A percentile compares a stretch with the other conserved stretches of the same genome.
Conservation (phyloP, 2,888 invertebrate genomes). For the Erebia palarica region DNA sequence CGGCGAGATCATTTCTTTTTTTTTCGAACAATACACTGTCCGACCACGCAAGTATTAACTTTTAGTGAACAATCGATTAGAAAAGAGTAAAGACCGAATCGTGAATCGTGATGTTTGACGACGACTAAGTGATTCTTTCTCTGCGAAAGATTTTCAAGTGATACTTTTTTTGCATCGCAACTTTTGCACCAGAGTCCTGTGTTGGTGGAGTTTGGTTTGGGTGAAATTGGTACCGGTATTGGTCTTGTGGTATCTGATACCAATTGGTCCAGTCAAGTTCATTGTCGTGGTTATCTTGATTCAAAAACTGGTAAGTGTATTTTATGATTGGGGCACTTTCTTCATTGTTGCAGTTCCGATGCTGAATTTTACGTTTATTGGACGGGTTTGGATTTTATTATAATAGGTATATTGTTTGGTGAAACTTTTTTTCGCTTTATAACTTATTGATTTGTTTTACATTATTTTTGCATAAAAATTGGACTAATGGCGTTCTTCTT, state of each 20-base stretch:
- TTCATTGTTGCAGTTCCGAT: constrained; percentile 53
- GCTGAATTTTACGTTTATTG: constrained; percentile 26
- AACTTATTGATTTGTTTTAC: background rate
- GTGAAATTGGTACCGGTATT: constrained; percentile 64
- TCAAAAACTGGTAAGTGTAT: constrained; percentile 67
- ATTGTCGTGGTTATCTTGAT: constrained; percentile 68
- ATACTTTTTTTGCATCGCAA: constrained; percentile 51
- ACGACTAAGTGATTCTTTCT: constrained; percentile 26
- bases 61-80: constrained; percentile 36
- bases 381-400: constrained; percentile 12
- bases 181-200: constrained; percentile 53
- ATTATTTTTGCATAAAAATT: constrained; percentile 12
- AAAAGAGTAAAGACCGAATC: constrained; percentile 22
- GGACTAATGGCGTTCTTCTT: background rate
- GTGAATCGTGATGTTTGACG: constrained; percentile 14
- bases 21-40: constrained; percentile 42
- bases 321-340: constrained; percentile 50
- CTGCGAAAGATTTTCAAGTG: constrained; percentile 30
- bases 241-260: constrained; percentile 53
- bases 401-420: background rate
- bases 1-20: constrained; percentile 57
- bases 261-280: constrained; percentile 67
- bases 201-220: constrained; percentile 51
- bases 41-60: constrained; percentile 42
- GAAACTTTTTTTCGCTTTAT: background rate